These are phyloP conservation scores for Drosophila pallidifrons DNA, from an alignment of 1,140 invertebrate species.

Conservation along the genomic window DNA sequence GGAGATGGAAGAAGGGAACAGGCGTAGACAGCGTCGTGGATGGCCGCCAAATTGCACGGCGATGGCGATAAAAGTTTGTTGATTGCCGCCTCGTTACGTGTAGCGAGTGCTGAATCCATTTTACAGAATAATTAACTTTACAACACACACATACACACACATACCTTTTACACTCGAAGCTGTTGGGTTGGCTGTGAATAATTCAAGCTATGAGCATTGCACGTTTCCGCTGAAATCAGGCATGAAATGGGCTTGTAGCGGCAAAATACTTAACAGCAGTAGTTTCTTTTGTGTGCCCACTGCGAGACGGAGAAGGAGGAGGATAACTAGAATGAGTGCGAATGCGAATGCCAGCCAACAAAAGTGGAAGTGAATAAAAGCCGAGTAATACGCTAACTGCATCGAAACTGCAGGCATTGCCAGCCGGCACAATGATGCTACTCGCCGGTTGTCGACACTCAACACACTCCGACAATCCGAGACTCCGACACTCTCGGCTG, in stretches of 20 bases:
- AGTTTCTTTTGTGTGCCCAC: constrained; percentile 25
- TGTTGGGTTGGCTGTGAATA: constrained; percentile 43
- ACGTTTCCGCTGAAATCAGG: constrained; percentile 57
- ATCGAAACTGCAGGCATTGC: neutral
- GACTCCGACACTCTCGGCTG: no score
- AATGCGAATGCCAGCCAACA: neutral
- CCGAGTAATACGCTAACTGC: constrained; percentile 24
- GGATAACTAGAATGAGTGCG: neutral
- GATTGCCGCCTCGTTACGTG: constrained; percentile 54
- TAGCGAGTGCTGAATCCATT: constrained; percentile 57
- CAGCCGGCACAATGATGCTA: no score
- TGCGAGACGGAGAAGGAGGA: no score
- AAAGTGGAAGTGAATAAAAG: constrained; percentile 10
- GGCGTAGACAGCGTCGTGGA: constrained; percentile 28
- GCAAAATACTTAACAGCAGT: constrained; percentile 29
- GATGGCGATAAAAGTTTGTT: constrained; percentile 54
- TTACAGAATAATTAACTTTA: constrained; percentile 59
- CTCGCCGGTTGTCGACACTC: no score
- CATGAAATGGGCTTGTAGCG: constrained; percentile 52
- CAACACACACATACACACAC: constrained; percentile 33
- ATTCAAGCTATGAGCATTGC: constrained; percentile 44
- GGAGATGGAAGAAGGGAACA: neutral
- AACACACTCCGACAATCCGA: no score
- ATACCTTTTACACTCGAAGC: neutral
- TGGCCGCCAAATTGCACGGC: constrained; percentile 46